Conservation (phyloP, 2,888 invertebrate species). For the Rhamphomyia laevipes region DNA sequence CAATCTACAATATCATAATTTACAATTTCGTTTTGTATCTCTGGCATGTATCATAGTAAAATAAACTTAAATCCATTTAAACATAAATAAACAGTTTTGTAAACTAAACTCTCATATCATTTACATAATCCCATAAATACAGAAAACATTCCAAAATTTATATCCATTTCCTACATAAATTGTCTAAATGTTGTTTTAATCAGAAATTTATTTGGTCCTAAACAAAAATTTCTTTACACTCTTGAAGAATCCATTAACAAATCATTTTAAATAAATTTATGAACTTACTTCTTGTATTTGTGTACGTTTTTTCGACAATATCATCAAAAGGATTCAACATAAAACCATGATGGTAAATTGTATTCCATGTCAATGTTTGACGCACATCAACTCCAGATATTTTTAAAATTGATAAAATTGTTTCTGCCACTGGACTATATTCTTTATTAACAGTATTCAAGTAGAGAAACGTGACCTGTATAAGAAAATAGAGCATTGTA, state of each 20-base stretch:
- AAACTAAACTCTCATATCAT: too few relatives aligned
- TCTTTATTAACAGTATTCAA: conserved; percentile 64
- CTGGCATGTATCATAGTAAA: too few relatives aligned
- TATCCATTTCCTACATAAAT: not conserved
- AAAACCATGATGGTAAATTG: conserved; percentile 71
- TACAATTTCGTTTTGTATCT: too few relatives aligned
- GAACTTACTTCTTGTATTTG: conserved; percentile 79
- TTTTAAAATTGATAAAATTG: conserved; percentile 60
- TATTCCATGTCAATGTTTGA: conserved; percentile 50
- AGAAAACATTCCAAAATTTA: too few relatives aligned
- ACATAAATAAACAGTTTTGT: too few relatives aligned
- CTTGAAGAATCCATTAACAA: not conserved
- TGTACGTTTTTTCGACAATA: conserved; percentile 69
- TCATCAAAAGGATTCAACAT: conserved; percentile 74
- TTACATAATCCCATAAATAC: too few relatives aligned
- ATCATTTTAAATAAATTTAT: not conserved
- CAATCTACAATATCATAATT: too few relatives aligned
- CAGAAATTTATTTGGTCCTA: too few relatives aligned
- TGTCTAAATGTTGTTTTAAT: too few relatives aligned
- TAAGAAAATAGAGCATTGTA: not conserved
- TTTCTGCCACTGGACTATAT: conserved; percentile 65
- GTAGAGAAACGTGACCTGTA: conserved; percentile 71
- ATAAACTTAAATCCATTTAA: too few relatives aligned
- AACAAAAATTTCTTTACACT: too few relatives aligned
- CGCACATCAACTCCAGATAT: conserved; percentile 60